Base-by-base conservation (phyloP, 2,113 vertebrate genomes). In the Orthochromis malagaraziensis region DNA sequence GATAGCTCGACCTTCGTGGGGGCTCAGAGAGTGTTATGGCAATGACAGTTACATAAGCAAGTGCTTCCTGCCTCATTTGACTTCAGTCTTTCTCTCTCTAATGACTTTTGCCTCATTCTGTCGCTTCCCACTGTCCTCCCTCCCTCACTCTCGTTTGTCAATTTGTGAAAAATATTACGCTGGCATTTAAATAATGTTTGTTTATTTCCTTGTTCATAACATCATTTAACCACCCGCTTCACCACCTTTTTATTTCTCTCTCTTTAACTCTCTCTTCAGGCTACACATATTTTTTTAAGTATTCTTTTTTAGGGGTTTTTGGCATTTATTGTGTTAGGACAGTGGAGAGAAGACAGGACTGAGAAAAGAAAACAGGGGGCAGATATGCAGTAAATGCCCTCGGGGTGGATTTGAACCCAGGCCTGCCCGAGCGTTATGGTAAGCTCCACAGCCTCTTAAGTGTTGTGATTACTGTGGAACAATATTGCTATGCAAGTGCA, bases 11-110 rank as follows among this genome's bases (percentile, higher is more conserved):
- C 82, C 82, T 87, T 91, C 7, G 80, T 17, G n/a, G 21, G 24
- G 13, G 40, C 58, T 58, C 60, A 31, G 65, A 70, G 83, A 80
- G 51, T n/a, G 29, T 51, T 40, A 63, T 63, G 49, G 47, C 87
- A 91, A 83, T 84, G 85, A 79, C 79, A 38, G 57, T 92, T 94
- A 87, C 40, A 4, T 87, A 93, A 92, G 47, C 65, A 70, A 29
- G 11, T 16, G 21, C 79, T 70, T 85, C 38, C 65, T 84, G 87
- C 79, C 83, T 90, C 83, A 88, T 91, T 86, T 86, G 75, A 63
- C 85, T 89, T 68, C 33, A 21, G 19, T 60, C 84, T 51, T 81
- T 77, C 85, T 31, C 31, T 83, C 19, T 16, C 14, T n/a, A n/a
- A 75, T 51, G 53, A 75, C 40, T 81, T 80, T 17, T 84, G 17